Evolutionary conservation across 2,888 invertebrate genomes (phyloP).

Genomic region (Charanyca ferruginea): DNA sequence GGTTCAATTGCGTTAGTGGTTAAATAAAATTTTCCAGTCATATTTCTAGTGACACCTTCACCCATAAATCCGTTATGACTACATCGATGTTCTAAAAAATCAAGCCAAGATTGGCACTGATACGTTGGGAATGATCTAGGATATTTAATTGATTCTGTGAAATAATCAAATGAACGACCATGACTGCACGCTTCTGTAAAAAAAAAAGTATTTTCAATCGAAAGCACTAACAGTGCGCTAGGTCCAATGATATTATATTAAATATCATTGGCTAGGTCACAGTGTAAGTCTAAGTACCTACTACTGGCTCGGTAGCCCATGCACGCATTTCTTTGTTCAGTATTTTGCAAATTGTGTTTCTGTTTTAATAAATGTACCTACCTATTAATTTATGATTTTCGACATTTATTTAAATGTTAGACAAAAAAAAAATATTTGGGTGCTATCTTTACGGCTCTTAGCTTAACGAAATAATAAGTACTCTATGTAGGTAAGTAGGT

Average conservation of each 20-base stretch:
- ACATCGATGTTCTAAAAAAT: slow-evolving; percentile 72
- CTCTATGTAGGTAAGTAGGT: background rate
- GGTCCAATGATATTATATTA: too few relatives aligned
- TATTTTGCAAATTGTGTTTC: too few relatives aligned
- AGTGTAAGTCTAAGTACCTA: too few relatives aligned
- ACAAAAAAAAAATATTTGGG: too few relatives aligned
- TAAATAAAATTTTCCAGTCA: slow-evolving; percentile 91
- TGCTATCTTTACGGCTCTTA: too few relatives aligned
- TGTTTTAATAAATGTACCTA: too few relatives aligned
- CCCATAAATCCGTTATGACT: slow-evolving; percentile 88
- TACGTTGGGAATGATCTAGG: slow-evolving; percentile 88
- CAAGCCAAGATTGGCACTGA: slow-evolving; percentile 87
- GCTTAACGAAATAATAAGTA: background rate
- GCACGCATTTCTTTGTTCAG: too few relatives aligned
- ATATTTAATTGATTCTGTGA: slow-evolving; percentile 91
- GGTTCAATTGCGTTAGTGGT: slow-evolving; percentile 89
- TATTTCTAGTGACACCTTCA: slow-evolving; percentile 78
- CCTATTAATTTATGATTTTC: too few relatives aligned
- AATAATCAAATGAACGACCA: slow-evolving; percentile 91
- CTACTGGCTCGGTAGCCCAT: too few relatives aligned
- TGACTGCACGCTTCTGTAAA: slow-evolving; percentile 93
- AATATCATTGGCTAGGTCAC: too few relatives aligned
- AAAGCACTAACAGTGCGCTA: background rate
- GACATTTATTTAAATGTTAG: too few relatives aligned
- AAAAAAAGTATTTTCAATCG: slow-evolving; percentile 1